Percentiles rank a stretch among this genome's conserved stretches.
These are phyloP conservation scores for Phaethornis superciliosus DNA, from an alignment of 2,113 vertebrate genomes.

Conservation along the genomic window DNA sequence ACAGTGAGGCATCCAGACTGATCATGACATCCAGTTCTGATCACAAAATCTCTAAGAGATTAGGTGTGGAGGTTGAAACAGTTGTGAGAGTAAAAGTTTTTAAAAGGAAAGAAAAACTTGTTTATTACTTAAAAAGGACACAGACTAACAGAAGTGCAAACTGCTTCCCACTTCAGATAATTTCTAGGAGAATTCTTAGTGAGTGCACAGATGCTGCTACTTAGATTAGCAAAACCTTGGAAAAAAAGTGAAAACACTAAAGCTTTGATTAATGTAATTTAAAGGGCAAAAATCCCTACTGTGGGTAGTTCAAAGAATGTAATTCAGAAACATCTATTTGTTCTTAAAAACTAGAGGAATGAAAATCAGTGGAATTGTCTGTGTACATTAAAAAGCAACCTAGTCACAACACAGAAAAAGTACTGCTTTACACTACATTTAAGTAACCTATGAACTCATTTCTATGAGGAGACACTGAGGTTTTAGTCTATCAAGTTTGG, in stretches of 20 bases:
- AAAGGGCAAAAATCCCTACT: background rate
- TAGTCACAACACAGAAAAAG: background rate
- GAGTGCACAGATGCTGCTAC: background rate
- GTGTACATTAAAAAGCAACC: background rate
- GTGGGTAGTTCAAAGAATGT: background rate
- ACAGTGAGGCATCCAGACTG: background rate
- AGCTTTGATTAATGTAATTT: background rate
- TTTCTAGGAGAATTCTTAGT: background rate
- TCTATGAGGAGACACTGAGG: background rate
- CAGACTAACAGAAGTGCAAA: background rate
- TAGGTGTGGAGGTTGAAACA: background rate
- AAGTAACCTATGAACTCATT: background rate
- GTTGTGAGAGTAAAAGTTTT: background rate
- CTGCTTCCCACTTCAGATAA: background rate
- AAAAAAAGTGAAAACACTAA: background rate
- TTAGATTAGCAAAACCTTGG: background rate
- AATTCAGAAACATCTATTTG: background rate
- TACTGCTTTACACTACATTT: background rate
- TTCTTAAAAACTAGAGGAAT: background rate
- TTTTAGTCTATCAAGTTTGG: background rate
- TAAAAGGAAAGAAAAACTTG: slow-evolving; percentile 14
- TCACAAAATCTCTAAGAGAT: slow-evolving; percentile 1
- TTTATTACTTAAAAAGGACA: background rate
- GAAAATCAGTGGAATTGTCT: background rate
- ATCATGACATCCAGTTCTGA: background rate